phyloP scores from a whole-genome alignment of 2,797 vertebrate species.

The Sebastes paucispinis region DNA sequence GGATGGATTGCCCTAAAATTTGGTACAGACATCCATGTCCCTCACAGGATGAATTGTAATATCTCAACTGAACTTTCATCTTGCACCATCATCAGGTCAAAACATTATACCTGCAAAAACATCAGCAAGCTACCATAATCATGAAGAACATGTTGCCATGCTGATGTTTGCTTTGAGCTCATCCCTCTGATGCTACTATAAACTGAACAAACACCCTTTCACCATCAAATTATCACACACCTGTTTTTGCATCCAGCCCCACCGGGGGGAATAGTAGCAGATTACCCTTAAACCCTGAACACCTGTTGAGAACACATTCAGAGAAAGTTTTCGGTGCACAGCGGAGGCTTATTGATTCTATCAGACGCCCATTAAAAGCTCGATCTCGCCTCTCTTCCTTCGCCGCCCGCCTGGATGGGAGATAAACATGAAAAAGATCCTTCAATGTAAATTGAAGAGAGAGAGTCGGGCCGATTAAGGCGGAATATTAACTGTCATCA shows the following conservation, averaged over 20 bases:
- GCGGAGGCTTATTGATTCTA: constrained; percentile 38
- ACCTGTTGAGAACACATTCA: constrained; percentile 18
- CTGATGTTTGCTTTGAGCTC: background rate
- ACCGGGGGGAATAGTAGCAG: background rate
- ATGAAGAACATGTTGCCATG: background rate
- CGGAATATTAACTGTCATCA: constrained; percentile 64
- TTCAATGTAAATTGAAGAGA: constrained; percentile 60
- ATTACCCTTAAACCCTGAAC: constrained; percentile 13
- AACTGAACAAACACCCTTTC: background rate
- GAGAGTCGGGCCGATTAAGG: constrained; percentile 52
- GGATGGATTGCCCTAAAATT: background rate
- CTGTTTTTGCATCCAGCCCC: background rate
- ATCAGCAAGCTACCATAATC: background rate
- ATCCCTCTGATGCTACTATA: background rate
- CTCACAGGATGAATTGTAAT: too few species aligned
- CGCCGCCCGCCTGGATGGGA: constrained; percentile 9
- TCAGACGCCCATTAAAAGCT: constrained; percentile 39
- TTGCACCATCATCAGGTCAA: background rate
- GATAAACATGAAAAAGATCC: constrained; percentile 58
- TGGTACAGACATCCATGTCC: too few species aligned
- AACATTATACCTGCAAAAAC: background rate
- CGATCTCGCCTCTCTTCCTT: constrained; percentile 24
- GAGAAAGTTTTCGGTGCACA: constrained; percentile 22
- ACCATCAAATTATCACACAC: constrained; percentile 12
- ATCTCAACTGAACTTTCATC: too few species aligned